Evolutionary conservation across 2,113 vertebrate genomes (phyloP), one percentile per base, ranked within the genome.

Genomic region (Saccopteryx bilineata): DNA sequence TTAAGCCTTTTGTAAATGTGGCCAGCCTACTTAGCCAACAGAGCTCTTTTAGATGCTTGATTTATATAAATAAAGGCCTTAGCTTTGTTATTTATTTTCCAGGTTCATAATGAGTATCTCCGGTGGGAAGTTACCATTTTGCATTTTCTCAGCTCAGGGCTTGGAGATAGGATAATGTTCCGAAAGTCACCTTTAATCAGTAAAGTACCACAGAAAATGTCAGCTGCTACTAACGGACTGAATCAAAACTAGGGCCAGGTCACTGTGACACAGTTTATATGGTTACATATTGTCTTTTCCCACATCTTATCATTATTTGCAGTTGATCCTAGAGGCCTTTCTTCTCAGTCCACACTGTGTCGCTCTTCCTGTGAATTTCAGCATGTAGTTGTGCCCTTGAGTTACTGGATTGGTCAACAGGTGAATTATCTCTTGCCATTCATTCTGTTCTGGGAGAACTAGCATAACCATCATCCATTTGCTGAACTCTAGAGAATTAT

Each of bases 401-500:
- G 31, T 74, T 52, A 48, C 23, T 18, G 48, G 54, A 5, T 24
- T 33, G 31, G 50, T 23, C 66, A 56, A 11, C 15, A 48, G 85
- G 28, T 48, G 61, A 72, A 87, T 13, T 1, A 2, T 21, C 54
- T 74, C n/a, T 19, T 26, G 13, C 13, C 23, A 1, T 9, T 4
- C 14, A 50, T 50, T 68, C 82, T 33, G 75, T 50, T 66, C 63
- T 8, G 24, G 28, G 46, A 74, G 48, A 81, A 65, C 11, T 0
- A 50, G 48, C 23, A 12, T 5, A 61, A 33, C 12, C 1, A 0
- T 23, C 19, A 6, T 1, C 12, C 12, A 7, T 5, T 19, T 19
- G 66, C 66, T 23, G 26, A 56, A n/a, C 26, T 52, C 46, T 6
- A 14, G 19, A 58, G 46, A n/a, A 56, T 65, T 26, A 56, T 26